These are phyloP conservation scores for Xerus rutilus DNA, from an alignment of 2,797 vertebrate genomes.

Conservation along the genomic window DNA sequence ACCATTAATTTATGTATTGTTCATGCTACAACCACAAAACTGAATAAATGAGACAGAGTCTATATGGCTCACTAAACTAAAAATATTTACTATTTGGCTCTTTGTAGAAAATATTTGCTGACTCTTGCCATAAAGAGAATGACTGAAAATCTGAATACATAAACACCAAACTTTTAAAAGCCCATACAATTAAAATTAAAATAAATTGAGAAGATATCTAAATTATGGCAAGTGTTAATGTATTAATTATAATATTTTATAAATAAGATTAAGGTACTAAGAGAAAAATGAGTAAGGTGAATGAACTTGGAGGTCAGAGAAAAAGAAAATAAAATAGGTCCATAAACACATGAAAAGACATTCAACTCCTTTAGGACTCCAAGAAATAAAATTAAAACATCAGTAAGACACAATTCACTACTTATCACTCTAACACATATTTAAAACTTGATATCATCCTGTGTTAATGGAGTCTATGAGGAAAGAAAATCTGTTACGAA, in stretches of 20 bases:
- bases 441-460: background rate
- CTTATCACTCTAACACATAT: background rate
- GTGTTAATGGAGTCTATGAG: background rate
- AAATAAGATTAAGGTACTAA: background rate
- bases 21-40: background rate
- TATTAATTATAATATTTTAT: background rate
- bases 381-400: slow-evolving; percentile 14
- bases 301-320: background rate
- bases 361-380: background rate
- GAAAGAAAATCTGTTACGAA: background rate
- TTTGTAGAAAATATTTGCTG: background rate
- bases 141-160: background rate
- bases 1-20: background rate
- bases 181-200: background rate
- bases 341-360: background rate
- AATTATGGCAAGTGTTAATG: background rate
- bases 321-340: slow-evolving; percentile 20
- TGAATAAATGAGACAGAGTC: background rate
- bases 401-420: background rate
- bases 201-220: background rate
- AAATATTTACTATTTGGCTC: background rate
- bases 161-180: background rate
- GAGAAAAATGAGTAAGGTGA: background rate
- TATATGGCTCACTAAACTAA: background rate
- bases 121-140: background rate